Percentiles rank a stretch among this genome's conserved stretches.
These are phyloP conservation scores for Chionis minor DNA, from an alignment of 2,113 vertebrate species.

Conservation along the genomic window DNA sequence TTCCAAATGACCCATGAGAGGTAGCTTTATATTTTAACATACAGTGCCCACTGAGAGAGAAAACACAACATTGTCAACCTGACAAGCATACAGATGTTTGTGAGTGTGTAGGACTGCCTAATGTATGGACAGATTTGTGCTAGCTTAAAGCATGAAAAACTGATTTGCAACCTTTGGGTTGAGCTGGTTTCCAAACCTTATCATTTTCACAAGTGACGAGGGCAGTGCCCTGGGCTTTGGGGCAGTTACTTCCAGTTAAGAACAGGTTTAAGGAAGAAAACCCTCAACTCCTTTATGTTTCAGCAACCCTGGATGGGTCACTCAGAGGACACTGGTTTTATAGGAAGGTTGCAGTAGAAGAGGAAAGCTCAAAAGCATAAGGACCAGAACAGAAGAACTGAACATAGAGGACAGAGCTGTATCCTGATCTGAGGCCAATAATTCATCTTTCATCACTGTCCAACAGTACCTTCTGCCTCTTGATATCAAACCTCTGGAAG, in stretches of 20 bases:
- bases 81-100: not conserved
- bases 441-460: not conserved
- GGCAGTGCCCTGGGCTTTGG: not conserved
- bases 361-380: not conserved
- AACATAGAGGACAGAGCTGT: not conserved
- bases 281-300: not conserved
- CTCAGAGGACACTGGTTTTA: not conserved
- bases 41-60: not conserved
- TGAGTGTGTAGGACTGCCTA: not conserved
- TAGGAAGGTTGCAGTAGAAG: not conserved
- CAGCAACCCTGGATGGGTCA: too few relatives aligned
- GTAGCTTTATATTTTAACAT: not conserved
- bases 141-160: not conserved
- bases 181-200: not conserved
- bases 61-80: not conserved
- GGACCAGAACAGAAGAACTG: not conserved
- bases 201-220: not conserved
- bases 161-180: not conserved
- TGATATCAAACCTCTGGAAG: not conserved
- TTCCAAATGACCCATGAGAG: not conserved
- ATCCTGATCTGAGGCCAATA: not conserved
- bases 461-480: not conserved
- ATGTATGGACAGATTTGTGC: not conserved
- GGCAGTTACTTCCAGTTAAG: not conserved
- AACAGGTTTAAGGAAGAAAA: not conserved